Evolutionary conservation across 1,140 invertebrate genomes (phyloP), one percentile per base, ranked within the genome.

Genomic region (Hyphantria cunea): DNA sequence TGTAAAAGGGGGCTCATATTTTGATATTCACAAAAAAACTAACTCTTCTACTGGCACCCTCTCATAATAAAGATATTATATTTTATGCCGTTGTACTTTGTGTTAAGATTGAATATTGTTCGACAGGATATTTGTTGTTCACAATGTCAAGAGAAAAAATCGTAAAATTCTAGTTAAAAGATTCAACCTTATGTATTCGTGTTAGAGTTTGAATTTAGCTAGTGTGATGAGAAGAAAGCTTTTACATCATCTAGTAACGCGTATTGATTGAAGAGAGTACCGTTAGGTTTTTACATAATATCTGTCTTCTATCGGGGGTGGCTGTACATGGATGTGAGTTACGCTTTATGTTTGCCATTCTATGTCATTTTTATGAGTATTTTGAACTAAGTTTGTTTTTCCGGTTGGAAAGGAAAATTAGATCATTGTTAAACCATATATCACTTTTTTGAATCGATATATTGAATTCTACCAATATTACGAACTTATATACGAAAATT

Each of bases 221-320:
- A n/a, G n/a, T n/a, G n/a, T n/a, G 11, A 70, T 17, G 17, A 54
- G 70, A 75, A 80, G 79, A 82, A 86, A 86, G 82, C 81, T 84
- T 88, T 89, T 86, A 83, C 78, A 89, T 84, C 78, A 86, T 86
- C 83, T 82, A 85, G 82, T 85, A 80, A 79, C 82, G 78, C 79
- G 80, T 89, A 89, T 89, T 87, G 86, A 89, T 89, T 89, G 86
- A 87, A 86, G 86, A 84, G 83, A 85, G 75, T 86, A 75, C 82
- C 76, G 84, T 85, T 84, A 84, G 82, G 81, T 85, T 87, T 88
- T 86, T 89, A 89, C 86, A 89, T 89, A 86, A 88, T 88, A 86
- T 82, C 80, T 84, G 82, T 86, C 81, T 84, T 81, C 75, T 71
- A 63, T 74, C 53, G 74, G 74, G 84, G 83, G 83, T 80, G 81